Percentiles rank a stretch among this genome's conserved stretches.
Conservation (phyloP, 1,140 invertebrate genomes). For the Lineus longissimus region DNA sequence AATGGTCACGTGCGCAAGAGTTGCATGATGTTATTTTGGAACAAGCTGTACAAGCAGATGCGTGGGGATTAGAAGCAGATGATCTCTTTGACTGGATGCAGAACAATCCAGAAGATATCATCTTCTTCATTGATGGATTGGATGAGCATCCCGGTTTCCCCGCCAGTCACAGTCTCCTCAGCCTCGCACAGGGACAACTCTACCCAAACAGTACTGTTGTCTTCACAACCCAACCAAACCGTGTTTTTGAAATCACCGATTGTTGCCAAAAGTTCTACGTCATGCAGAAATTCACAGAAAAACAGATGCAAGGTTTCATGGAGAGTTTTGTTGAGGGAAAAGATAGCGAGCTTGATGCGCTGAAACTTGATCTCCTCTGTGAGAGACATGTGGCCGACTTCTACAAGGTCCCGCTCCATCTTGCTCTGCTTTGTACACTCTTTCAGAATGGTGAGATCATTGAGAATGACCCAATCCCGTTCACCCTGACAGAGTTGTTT, state of each 20-base stretch:
- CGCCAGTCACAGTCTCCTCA: not conserved
- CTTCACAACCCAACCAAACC: not conserved
- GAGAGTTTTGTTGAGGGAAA: not conserved
- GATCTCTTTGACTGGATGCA: not conserved
- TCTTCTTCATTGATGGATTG: not conserved
- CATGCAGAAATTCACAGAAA: not conserved
- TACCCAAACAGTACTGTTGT: not conserved
- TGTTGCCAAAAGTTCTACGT: not conserved
- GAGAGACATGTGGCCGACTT: not conserved
- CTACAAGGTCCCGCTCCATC: not conserved
- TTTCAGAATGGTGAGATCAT: not conserved
- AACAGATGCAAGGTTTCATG: not conserved
- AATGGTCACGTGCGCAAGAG: not conserved
- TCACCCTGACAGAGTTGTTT: not conserved
- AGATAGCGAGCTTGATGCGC: not conserved
- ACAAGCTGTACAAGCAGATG: not conserved
- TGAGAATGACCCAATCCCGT: not conserved
- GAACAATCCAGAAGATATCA: not conserved
- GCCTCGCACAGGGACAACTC: not conserved
- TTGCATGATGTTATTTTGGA: not conserved
- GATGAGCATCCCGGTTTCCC: not conserved
- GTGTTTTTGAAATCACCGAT: not conserved
- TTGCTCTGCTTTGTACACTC: constrained; percentile 1
- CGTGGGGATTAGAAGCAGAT: not conserved
- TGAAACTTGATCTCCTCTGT: not conserved